phyloP scores from a whole-genome alignment of 2,113 vertebrate genomes.

The Indri indri region DNA sequence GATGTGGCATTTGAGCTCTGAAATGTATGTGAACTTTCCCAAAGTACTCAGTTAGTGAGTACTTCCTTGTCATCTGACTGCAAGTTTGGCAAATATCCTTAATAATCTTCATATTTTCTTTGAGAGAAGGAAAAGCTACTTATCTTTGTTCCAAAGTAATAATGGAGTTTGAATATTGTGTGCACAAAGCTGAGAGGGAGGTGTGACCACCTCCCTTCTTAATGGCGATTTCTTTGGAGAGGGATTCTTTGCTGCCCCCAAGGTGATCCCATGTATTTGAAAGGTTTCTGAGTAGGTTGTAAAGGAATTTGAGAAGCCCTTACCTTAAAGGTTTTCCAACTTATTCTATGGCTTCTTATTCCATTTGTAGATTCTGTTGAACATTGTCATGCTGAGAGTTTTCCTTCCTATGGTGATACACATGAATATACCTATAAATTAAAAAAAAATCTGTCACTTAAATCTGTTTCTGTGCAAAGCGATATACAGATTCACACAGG shows the following conservation, averaged over 20 bases:
- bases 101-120: neutral
- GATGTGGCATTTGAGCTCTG: neutral
- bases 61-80: neutral
- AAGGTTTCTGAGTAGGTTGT: neutral
- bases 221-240: neutral
- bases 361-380: neutral
- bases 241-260: neutral
- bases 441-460: neutral
- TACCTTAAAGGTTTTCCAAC: neutral
- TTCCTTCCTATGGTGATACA: neutral
- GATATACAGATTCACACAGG: neutral
- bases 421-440: neutral
- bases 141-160: neutral
- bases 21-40: neutral
- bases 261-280: neutral
- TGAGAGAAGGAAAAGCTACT: neutral
- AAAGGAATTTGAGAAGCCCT: neutral
- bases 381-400: neutral
- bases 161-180: neutral
- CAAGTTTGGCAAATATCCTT: neutral
- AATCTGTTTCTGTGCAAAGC: neutral
- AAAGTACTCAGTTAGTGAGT: neutral
- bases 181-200: neutral
- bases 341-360: neutral
- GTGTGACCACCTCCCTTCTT: neutral